Base-by-base conservation (phyloP, 1,140 invertebrate genomes). In the Hermetia illucens region DNA sequence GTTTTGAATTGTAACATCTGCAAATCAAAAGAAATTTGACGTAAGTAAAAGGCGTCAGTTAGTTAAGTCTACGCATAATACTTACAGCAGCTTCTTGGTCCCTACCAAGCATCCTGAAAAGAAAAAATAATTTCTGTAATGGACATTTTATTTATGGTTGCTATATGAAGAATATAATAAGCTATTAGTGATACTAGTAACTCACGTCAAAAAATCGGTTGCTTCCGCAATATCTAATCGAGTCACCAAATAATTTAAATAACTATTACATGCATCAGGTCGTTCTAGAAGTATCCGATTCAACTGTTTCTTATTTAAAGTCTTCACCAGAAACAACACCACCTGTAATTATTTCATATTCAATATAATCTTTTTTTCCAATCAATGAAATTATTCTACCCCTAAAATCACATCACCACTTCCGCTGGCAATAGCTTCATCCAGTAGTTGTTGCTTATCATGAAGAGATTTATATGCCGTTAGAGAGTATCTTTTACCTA, bases 341-440 rank as follows among this genome's bases (percentile, higher is more conserved):
- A 68, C 61, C 66, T 69, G 45, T 22, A 42, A 45, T 33, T 29
- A 32, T 6, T 37, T 40, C 16, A 16, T 39, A n/a, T n/a, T 40
- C 13, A n/a, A 39, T 38, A 5, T 17, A 38, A 8, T 13, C 16
- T n/a, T 15, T 6, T 39, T 19, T 10, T 17, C 36, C 30, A 21
- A 40, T 29, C 34, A 36, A 44, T 34, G 38, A 32, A 36, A 31
- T 43, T 12, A 54, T 38, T 55, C 49, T 44, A 74, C 72, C 21
- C 60, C 60, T 36, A 73, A 50, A 24, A 75, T 66, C 12, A 64
- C 65, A 63, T 74, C 69, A 3, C 71, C 72, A 41, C 69, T 66
- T 4, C 71, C 68, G 6, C 68, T 54, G 13, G 58, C 53, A 15
- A 72, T 49, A 0, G 70, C 63, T 31, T 61, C 67, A 44, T 71